Conservation (phyloP, 2,113 vertebrate species). For the Dromiciops gliroides region DNA sequence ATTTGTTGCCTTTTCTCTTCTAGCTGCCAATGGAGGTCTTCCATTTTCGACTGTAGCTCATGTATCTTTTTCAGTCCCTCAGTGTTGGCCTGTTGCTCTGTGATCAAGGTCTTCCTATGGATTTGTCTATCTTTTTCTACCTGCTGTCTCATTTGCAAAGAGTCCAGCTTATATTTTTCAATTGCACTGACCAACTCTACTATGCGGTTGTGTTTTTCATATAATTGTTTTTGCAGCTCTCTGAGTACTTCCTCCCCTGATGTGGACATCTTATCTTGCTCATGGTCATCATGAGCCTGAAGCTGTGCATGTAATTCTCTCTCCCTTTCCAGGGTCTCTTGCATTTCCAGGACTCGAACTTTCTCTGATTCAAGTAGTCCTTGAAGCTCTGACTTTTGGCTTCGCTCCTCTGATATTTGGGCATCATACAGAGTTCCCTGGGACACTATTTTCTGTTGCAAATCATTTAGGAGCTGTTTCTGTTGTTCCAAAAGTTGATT, state of each 20-base stretch:
- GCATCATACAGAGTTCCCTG: slow-evolving; percentile 82
- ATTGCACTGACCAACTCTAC: slow-evolving; percentile 90
- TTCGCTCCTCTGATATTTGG: slow-evolving; percentile 84
- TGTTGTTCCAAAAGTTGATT: slow-evolving; percentile 88
- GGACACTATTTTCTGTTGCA: slow-evolving; percentile 87
- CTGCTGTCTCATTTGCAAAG: slow-evolving; percentile 85
- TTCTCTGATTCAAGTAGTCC: slow-evolving; percentile 92
- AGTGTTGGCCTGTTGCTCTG: slow-evolving; percentile 87
- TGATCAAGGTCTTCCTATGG: slow-evolving; percentile 82
- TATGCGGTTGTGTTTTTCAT: slow-evolving; percentile 90
- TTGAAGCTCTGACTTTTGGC: slow-evolving; percentile 89
- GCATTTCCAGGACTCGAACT: slow-evolving; percentile 88
- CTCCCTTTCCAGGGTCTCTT: slow-evolving; percentile 86
- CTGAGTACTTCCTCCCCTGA: slow-evolving; percentile 86
- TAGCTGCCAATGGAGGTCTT: slow-evolving; percentile 88
- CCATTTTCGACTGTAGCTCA: slow-evolving; percentile 84
- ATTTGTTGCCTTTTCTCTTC: slow-evolving; percentile 85
- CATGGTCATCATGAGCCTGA: slow-evolving; percentile 73
- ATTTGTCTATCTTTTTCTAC: slow-evolving; percentile 89
- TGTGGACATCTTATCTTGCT: slow-evolving; percentile 69
- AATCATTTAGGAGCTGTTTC: slow-evolving; percentile 84
- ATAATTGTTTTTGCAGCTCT: slow-evolving; percentile 90
- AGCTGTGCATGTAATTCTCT: slow-evolving; percentile 84
- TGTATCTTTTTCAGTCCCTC: slow-evolving; percentile 84
- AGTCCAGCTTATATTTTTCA: slow-evolving; percentile 91